phyloP scores from a whole-genome alignment of 2,113 vertebrate species.

The Dicrurus megarhynchus region DNA sequence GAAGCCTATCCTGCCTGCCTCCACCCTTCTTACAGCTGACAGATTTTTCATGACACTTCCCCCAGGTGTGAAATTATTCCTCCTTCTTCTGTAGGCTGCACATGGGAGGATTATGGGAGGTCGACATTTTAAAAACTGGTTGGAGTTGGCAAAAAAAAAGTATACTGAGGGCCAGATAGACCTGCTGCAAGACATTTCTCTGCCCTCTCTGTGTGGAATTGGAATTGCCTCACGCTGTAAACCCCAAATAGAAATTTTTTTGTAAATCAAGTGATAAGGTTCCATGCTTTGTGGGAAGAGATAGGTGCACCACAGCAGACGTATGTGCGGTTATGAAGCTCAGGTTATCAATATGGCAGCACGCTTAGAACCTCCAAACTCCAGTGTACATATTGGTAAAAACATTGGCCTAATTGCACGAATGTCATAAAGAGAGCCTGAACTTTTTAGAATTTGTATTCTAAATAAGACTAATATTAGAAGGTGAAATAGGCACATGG shows the following conservation, averaged over 20 bases:
- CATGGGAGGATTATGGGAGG: background rate
- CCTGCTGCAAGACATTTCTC: background rate
- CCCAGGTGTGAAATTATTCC: constrained; percentile 14
- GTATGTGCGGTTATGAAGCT: background rate
- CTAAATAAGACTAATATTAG: background rate
- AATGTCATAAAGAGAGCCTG: background rate
- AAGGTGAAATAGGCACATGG: background rate
- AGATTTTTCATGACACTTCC: background rate
- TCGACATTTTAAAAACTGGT: background rate
- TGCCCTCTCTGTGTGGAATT: background rate
- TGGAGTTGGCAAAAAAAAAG: background rate
- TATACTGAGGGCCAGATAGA: background rate
- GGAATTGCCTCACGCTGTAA: background rate
- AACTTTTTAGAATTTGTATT: background rate
- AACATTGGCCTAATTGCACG: background rate
- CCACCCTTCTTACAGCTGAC: background rate
- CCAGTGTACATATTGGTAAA: background rate
- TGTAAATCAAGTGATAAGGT: background rate
- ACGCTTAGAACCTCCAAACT: background rate
- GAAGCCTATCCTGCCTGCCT: background rate
- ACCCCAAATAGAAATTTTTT: background rate
- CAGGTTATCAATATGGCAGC: background rate
- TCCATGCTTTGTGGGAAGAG: background rate
- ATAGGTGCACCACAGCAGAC: background rate
- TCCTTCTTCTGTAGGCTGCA: background rate